Conservation (phyloP, 2,888 invertebrate species). For the Smittia sp. region DNA sequence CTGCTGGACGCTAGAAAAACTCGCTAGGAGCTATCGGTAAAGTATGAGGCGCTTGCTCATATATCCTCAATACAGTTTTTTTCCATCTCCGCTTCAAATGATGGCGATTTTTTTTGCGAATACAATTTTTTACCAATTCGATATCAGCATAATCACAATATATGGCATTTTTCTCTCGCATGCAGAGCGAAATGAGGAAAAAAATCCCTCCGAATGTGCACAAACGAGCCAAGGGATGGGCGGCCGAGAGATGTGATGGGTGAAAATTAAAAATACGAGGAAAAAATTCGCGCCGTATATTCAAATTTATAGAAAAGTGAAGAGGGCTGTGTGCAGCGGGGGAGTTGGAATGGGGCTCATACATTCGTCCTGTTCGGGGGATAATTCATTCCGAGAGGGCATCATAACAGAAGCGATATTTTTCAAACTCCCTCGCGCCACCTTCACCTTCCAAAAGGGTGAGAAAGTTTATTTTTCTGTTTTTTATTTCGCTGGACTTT, state of each 20-base stretch:
- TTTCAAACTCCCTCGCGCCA: neutral
- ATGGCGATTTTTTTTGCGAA: slow-evolving; percentile 10
- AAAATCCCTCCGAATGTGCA: slow-evolving; percentile 12
- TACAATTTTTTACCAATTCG: slow-evolving; percentile 21
- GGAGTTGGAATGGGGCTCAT: neutral
- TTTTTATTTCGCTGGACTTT: neutral
- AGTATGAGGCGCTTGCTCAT: slow-evolving; percentile 9
- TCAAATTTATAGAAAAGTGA: slow-evolving; percentile 12
- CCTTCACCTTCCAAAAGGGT: neutral
- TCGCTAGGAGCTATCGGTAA: neutral
- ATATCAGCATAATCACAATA: slow-evolving; percentile 34
- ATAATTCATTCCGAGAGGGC: slow-evolving; percentile 12
- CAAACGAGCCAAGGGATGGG: neutral
- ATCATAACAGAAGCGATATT: slow-evolving; percentile 12
- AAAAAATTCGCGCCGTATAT: slow-evolving; percentile 8
- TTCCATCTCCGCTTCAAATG: slow-evolving; percentile 12
- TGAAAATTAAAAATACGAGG: slow-evolving; percentile 3
- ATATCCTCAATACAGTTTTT: neutral
- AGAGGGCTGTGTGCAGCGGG: neutral
- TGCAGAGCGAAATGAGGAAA: neutral
- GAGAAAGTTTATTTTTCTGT: slow-evolving; percentile 7
- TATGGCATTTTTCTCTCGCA: slow-evolving; percentile 23
- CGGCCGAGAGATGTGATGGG: neutral
- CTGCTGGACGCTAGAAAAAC: neutral
- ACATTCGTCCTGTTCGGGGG: neutral